Conservation (phyloP, 2,888 invertebrate species). For the Microctonus aethiopoides region DNA sequence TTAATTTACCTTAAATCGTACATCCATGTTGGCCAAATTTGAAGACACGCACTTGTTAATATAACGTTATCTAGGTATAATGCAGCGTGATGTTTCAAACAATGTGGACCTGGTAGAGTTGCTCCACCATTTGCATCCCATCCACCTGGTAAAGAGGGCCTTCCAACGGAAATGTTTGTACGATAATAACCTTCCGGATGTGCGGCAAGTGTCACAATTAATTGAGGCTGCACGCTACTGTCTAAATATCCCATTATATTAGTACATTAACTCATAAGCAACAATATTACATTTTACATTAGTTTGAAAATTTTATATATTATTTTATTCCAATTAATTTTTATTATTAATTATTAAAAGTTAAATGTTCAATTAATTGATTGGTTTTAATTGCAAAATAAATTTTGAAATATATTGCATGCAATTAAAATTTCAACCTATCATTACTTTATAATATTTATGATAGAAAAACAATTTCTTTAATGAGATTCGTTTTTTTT, state of each 20-base stretch:
- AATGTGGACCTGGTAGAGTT: constrained; percentile 69
- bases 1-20: constrained; percentile 69
- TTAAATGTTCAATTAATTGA: not conserved
- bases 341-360: not conserved
- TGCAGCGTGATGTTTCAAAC: constrained; percentile 79
- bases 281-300: not conserved
- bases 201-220: constrained; percentile 53
- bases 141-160: constrained; percentile 62
- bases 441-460: not conserved
- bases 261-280: constrained; percentile 1
- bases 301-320: not conserved
- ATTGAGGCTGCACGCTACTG: constrained; percentile 51
- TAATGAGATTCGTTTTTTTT: too few species aligned
- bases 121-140: constrained; percentile 67
- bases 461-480: not conserved
- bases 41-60: constrained; percentile 77
- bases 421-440: not conserved
- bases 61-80: constrained; percentile 74
- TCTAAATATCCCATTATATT: constrained; percentile 45
- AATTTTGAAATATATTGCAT: not conserved
- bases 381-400: not conserved
- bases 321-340: not conserved
- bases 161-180: constrained; percentile 63
- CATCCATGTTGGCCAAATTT: constrained; percentile 90
- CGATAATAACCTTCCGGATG: constrained; percentile 62